Conservation (phyloP, 2,797 vertebrate species). For the Catostomus latipinnis region DNA sequence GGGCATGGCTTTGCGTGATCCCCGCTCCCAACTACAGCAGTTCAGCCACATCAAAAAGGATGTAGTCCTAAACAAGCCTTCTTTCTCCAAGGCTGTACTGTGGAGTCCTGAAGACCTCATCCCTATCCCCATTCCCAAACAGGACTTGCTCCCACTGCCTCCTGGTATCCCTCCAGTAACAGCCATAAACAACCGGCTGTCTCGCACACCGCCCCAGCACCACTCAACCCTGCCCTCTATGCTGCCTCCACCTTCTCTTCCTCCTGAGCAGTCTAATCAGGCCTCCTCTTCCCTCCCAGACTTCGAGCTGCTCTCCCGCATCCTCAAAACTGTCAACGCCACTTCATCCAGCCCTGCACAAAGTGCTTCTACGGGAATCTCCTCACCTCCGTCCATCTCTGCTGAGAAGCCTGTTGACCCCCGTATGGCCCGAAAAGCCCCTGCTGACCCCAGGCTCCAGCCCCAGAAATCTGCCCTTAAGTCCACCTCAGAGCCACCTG, state of each 20-base stretch:
- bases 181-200: slow-evolving; percentile 79
- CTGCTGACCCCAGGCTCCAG: slow-evolving; percentile 85
- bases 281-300: slow-evolving; percentile 80
- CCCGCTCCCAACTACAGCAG: slow-evolving; percentile 87
- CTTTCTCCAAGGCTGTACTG: slow-evolving; percentile 84
- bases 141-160: slow-evolving; percentile 85
- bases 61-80: slow-evolving; percentile 81
- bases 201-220: slow-evolving; percentile 73
- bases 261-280: slow-evolving; percentile 10
- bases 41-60: slow-evolving; percentile 97
- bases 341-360: slow-evolving; percentile 68
- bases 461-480: slow-evolving; percentile 73
- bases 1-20: slow-evolving; percentile 85
- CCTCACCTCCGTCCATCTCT: slow-evolving; percentile 60
- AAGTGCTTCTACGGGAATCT: slow-evolving; percentile 52
- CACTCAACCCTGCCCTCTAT: slow-evolving; percentile 64
- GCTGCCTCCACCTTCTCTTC: slow-evolving; percentile 25
- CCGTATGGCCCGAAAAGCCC: slow-evolving; percentile 80
- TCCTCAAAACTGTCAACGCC: slow-evolving; percentile 87
- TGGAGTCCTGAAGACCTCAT: slow-evolving; percentile 96
- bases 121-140: slow-evolving; percentile 87
- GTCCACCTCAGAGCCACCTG: slow-evolving; percentile 63
- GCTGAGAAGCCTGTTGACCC: slow-evolving; percentile 88
- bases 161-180: slow-evolving; percentile 84
- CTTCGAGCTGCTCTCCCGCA: slow-evolving; percentile 91